phyloP scores from a whole-genome alignment of 2,113 vertebrate genomes.

The Peromyscus leucopus region DNA sequence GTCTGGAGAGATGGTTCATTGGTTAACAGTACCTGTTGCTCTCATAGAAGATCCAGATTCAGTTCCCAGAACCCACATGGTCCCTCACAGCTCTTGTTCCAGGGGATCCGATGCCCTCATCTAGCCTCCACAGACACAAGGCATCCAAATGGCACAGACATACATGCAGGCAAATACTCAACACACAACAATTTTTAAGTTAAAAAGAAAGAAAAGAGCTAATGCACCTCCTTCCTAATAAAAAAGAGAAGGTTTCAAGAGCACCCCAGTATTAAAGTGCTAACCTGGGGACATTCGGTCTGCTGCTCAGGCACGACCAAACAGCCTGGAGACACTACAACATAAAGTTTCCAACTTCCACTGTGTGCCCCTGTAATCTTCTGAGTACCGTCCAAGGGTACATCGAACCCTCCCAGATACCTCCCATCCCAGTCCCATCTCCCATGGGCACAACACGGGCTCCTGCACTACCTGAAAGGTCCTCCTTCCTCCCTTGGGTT shows the following conservation, averaged over 20 bases:
- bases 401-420: not conserved
- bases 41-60: not conserved
- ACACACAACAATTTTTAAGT: not conserved
- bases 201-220: not conserved
- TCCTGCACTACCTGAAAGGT: not conserved
- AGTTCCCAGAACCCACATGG: not conserved
- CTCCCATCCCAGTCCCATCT: not conserved
- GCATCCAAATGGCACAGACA: not conserved
- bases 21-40: not conserved
- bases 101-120: not conserved
- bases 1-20: not conserved
- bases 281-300: not conserved
- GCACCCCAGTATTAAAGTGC: no score
- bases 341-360: not conserved
- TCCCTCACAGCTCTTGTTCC: not conserved
- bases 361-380: not conserved
- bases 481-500: no score
- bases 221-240: not conserved
- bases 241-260: not conserved
- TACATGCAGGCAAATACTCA: not conserved
- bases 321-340: not conserved
- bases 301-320: not conserved
- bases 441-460: not conserved
- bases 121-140: not conserved
- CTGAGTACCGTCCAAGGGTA: not conserved